These are phyloP conservation scores for Noturus placidus DNA, from an alignment of 2,113 vertebrate genomes.

Conservation along the genomic window DNA sequence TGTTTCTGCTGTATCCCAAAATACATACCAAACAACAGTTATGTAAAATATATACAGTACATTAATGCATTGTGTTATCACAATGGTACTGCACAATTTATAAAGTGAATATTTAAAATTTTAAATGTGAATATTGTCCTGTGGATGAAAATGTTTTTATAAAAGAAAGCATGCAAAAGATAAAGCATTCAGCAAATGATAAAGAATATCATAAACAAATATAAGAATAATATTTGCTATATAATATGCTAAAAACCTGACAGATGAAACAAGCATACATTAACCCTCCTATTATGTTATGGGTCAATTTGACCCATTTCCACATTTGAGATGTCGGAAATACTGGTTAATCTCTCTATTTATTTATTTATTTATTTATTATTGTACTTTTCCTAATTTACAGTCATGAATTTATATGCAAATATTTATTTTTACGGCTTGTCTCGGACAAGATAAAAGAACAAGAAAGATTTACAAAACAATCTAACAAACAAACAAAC, in stretches of 20 bases:
- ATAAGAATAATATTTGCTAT: not conserved
- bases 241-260: not conserved
- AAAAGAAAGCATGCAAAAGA: not conserved
- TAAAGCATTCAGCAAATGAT: not conserved
- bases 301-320: too few relatives aligned
- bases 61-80: not conserved
- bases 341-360: too few relatives aligned
- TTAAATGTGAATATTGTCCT: not conserved
- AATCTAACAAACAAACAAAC: too few relatives aligned
- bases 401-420: too few relatives aligned
- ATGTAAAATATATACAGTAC: not conserved
- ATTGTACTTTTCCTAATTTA: too few relatives aligned
- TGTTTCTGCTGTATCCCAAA: not conserved
- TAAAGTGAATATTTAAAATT: too few relatives aligned
- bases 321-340: too few relatives aligned
- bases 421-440: too few relatives aligned
- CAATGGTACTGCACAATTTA: not conserved
- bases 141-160: not conserved
- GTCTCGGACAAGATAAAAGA: too few relatives aligned
- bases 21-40: not conserved
- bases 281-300: too few relatives aligned
- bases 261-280: not conserved
- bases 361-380: too few relatives aligned
- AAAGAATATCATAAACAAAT: not conserved
- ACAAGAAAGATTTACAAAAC: too few relatives aligned